Evolutionary conservation across 1,140 invertebrate species (phyloP).

Genomic region (Stegodyphus mimosarum): DNA sequence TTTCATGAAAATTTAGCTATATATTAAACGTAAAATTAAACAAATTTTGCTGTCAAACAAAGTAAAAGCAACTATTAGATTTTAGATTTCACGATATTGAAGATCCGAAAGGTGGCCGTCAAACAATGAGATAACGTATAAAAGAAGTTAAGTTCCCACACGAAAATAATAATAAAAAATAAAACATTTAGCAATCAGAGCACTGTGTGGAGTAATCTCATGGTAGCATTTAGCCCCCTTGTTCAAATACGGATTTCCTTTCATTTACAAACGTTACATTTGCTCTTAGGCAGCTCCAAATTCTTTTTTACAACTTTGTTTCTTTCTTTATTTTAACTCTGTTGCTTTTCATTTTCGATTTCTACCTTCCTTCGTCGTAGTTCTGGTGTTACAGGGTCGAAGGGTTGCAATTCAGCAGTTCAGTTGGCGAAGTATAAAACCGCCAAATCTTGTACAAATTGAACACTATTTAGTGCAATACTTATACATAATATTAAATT

Average conservation of each 20-base stretch:
- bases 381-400: too few species aligned
- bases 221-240: slow-evolving; percentile 23
- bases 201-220: slow-evolving; percentile 33
- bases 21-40: too few species aligned
- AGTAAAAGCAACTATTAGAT: not conserved
- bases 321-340: too few species aligned
- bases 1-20: too few species aligned
- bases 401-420: too few species aligned
- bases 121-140: slow-evolving; percentile 38
- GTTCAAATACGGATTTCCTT: slow-evolving; percentile 59
- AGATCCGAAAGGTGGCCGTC: slow-evolving; percentile 9
- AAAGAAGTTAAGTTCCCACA: slow-evolving; percentile 13
- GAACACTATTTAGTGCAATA: too few species aligned
- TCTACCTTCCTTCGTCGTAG: too few species aligned
- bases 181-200: slow-evolving; percentile 27
- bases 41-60: not conserved
- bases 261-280: slow-evolving; percentile 34
- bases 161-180: slow-evolving; percentile 6
- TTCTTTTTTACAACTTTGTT: too few species aligned
- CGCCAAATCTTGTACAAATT: too few species aligned
- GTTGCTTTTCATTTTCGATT: too few species aligned
- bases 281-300: not conserved
- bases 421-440: too few species aligned
- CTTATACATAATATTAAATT: too few species aligned
- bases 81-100: not conserved